Conservation (phyloP, 1,140 invertebrate genomes). For the Drosophila nasuta region DNA sequence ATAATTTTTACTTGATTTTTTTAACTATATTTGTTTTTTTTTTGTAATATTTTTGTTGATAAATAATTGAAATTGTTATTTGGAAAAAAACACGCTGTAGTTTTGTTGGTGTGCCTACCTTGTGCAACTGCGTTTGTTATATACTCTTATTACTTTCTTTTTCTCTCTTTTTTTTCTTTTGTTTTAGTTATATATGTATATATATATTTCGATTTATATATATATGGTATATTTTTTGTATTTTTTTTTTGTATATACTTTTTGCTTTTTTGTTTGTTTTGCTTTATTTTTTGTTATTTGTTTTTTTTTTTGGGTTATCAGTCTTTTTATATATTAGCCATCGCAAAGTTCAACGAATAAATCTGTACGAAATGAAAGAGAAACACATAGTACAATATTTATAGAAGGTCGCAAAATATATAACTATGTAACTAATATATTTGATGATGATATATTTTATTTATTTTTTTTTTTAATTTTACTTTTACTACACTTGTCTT, state of each 20-base stretch:
- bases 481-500: conserved; percentile 18
- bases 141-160: conserved; percentile 75
- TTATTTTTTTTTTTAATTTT: conserved; percentile 12
- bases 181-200: conserved; percentile 53
- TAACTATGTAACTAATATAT: conserved; percentile 52
- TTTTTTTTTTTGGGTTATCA: conserved; percentile 72
- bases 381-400: conserved; percentile 79
- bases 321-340: conserved; percentile 85
- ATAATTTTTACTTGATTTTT: conserved; percentile 67
- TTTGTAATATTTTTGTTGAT: conserved; percentile 50
- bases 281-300: conserved; percentile 50
- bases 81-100: conserved; percentile 76
- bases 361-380: conserved; percentile 84
- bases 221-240: conserved; percentile 43
- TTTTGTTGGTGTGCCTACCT: conserved; percentile 84
- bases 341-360: conserved; percentile 85
- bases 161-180: conserved; percentile 45
- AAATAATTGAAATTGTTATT: conserved; percentile 77
- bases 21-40: conserved; percentile 17
- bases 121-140: conserved; percentile 84
- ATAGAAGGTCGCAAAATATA: conserved; percentile 66
- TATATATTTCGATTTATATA: conserved; percentile 74
- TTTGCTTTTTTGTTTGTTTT: conserved; percentile 38
- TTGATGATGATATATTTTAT: conserved; percentile 4
- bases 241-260: conserved; percentile 57